phyloP scores from a whole-genome alignment of 2,113 vertebrate genomes.

The Hylia prasina region DNA sequence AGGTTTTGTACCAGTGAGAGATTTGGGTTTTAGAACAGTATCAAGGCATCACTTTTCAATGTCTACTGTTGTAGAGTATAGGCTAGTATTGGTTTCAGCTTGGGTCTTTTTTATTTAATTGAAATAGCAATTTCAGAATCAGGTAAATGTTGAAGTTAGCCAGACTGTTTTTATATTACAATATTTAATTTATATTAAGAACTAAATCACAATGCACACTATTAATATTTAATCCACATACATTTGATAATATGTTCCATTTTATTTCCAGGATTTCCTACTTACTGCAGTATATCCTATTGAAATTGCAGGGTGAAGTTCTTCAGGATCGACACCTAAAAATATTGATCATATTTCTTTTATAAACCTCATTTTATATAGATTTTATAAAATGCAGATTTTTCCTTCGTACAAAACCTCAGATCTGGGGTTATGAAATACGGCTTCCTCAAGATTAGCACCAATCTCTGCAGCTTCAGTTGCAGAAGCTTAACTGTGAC shows the following conservation, averaged over 20 bases:
- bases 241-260: neutral
- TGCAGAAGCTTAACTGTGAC: conserved; percentile 13
- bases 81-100: neutral
- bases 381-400: neutral
- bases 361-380: neutral
- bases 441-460: neutral
- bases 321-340: neutral
- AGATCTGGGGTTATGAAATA: neutral
- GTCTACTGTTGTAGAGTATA: neutral
- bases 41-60: neutral
- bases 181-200: neutral
- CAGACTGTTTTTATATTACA: neutral
- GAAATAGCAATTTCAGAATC: neutral
- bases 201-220: neutral
- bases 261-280: neutral
- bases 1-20: neutral
- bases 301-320: neutral
- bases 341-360: neutral
- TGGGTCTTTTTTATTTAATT: neutral
- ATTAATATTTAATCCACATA: neutral
- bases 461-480: neutral
- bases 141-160: neutral
- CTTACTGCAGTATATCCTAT: neutral
- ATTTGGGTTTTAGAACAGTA: neutral
- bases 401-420: neutral